phyloP scores from a whole-genome alignment of 2,888 invertebrate species.

The Lampropteryx suffumata region DNA sequence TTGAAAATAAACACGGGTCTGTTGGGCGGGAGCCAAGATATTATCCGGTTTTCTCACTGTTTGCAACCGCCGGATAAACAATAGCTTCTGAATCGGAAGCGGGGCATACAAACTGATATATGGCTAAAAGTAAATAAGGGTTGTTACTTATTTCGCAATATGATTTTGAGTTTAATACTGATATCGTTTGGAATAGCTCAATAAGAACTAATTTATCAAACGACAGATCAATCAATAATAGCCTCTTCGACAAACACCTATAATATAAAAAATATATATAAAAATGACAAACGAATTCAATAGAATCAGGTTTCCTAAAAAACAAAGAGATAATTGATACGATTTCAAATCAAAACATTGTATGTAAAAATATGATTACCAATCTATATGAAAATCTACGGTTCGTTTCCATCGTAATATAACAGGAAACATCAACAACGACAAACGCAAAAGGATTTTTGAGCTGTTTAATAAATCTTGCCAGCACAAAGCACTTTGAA shows the following conservation, averaged over 20 bases:
- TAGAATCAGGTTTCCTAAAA: too few species aligned
- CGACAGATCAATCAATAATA: too few species aligned
- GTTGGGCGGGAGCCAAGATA: slow-evolving; percentile 32
- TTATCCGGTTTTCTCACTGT: slow-evolving; percentile 28
- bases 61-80: slow-evolving; percentile 31
- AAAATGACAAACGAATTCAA: too few species aligned
- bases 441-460: slow-evolving; percentile 29
- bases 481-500: slow-evolving; percentile 26
- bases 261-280: too few species aligned
- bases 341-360: too few species aligned
- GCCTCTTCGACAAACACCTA: too few species aligned
- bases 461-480: slow-evolving; percentile 34
- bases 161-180: not conserved
- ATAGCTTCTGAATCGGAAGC: slow-evolving; percentile 25
- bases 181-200: too few species aligned
- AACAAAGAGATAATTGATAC: not conserved
- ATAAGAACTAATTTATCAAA: too few species aligned
- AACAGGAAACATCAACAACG: slow-evolving; percentile 20
- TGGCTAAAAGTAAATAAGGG: slow-evolving; percentile 20
- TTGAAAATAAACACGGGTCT: slow-evolving; percentile 34
- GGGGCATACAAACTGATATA: slow-evolving; percentile 20
- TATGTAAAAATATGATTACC: slow-evolving; percentile 9
- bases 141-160: slow-evolving; percentile 4
- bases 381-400: slow-evolving; percentile 17
- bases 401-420: slow-evolving; percentile 17